Base-by-base conservation (phyloP, 2,797 vertebrate species). In the Cebuella pygmaea region DNA sequence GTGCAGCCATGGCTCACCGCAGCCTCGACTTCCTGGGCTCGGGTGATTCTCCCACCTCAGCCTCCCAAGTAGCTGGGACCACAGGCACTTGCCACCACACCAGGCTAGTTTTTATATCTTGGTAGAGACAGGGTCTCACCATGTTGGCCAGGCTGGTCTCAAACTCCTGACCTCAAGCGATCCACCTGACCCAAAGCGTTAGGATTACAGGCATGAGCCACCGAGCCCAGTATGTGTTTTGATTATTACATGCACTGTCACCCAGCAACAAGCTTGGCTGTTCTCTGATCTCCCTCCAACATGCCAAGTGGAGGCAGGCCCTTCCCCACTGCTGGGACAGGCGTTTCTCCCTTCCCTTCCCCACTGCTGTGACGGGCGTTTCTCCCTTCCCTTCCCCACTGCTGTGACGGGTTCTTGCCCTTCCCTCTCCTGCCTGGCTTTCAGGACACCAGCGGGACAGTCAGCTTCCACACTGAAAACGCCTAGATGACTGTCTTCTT, bases 141-240 rank as follows among this genome's bases (percentile, higher is more conserved):
- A 64, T 17, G 3, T n/a, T 64, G 61, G 61, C 61, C 61, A 64
- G 61, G 30, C 61, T 33, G 7, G 15, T 64, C 61, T 64, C 59
- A 30, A 30, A 61, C 59, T 61, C 59, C 59, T 17, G 30, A 30
- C 27, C 27, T 61, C 27, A 61, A 30, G 59, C 14, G 59, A 64
- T 64, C 61, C 3, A 7, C 61, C 61, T 33, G 61, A 30, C 30
- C 30, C 30, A 17, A n/a, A 64, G 30, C 1, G 30, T 17, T 64
- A 33, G 61, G 33, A n/a, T 64, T n/a, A 64, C 7, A 64, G 30
- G 15, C 30, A 0, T 19, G 30, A 64, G 61, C 61, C 61, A 67
- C 61, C 0, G 0, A 1, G 30, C 3, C 46, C 20, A 0, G 3
- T 33, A 19, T 57, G 4, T 55, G 39, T 17, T 39, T 81, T 39